Evolutionary conservation across 2,113 vertebrate genomes (phyloP).

Genomic region (Centropus unirufus): DNA sequence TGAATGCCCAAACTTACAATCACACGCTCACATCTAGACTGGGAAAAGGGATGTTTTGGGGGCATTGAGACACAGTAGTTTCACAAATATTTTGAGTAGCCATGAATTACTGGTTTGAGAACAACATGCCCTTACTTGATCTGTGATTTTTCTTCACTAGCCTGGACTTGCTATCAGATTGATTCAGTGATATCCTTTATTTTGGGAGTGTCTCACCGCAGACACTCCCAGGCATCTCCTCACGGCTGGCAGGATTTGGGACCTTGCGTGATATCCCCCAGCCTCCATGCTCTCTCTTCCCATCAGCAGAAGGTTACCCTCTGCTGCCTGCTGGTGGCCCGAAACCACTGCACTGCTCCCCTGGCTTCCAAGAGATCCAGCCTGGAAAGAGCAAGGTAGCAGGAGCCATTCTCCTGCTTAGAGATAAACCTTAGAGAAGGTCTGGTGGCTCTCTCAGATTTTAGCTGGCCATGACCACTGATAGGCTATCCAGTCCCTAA

Average conservation of each 20-base stretch:
- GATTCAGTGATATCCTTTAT: not conserved
- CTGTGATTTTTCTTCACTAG: not conserved
- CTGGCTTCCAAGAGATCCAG: not conserved
- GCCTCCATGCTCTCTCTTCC: not conserved
- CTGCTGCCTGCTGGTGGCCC: not conserved
- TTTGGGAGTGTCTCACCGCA: not conserved
- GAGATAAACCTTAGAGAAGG: not conserved
- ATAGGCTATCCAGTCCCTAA: not conserved
- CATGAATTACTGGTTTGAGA: not conserved
- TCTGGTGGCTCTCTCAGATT: not conserved
- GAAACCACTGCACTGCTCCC: rapidly evolving
- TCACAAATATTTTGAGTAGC: not conserved
- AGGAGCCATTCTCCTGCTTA: rapidly evolving
- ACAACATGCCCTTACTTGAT: not conserved
- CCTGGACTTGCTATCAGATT: not conserved
- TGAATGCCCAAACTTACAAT: not conserved
- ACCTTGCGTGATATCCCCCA: not conserved
- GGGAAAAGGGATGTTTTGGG: not conserved
- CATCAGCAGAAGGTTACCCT: not conserved
- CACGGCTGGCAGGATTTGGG: not conserved
- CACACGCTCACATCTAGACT: not conserved
- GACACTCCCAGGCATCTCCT: not conserved
- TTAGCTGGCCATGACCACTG: not conserved
- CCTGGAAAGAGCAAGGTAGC: not conserved
- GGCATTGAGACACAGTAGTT: not conserved